Percentiles rank a stretch among this genome's conserved stretches.
Evolutionary conservation across 2,797 vertebrate genomes (phyloP).

Genomic region (Spinus pinus): DNA sequence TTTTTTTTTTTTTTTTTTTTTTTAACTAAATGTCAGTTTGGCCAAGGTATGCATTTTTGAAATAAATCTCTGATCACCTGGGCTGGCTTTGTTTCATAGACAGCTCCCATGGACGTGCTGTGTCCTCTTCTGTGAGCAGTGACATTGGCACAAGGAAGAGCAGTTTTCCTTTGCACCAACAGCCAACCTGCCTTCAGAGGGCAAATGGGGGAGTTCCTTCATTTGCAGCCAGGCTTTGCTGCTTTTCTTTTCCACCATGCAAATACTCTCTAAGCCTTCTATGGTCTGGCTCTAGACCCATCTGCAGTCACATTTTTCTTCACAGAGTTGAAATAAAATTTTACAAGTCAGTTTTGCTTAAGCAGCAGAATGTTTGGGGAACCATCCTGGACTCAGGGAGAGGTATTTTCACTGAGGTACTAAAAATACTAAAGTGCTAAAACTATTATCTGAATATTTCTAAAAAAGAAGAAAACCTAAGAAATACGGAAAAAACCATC

Average conservation of each 20-base stretch:
- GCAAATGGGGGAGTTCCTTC: background rate
- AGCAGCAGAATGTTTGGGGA: background rate
- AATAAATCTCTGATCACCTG: background rate
- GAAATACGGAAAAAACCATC: background rate
- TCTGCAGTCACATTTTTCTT: background rate
- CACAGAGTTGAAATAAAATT: background rate
- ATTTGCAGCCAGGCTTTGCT: background rate
- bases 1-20: too few relatives aligned
- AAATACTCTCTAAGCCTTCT: background rate
- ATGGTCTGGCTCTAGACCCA: background rate
- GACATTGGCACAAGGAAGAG: background rate
- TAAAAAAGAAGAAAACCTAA: background rate
- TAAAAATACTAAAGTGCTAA: background rate
- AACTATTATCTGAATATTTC: background rate
- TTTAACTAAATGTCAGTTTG: background rate
- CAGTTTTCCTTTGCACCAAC: background rate
- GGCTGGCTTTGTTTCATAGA: background rate
- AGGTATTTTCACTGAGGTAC: background rate
- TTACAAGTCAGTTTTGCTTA: constrained; percentile 4
- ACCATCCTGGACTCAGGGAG: background rate
- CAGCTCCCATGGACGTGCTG: background rate
- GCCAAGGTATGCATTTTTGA: background rate
- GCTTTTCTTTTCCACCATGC: background rate
- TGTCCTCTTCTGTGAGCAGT: background rate
- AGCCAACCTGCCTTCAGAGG: background rate